Base-by-base conservation (phyloP, 2,797 vertebrate species). In the Phataginus tricuspis region DNA sequence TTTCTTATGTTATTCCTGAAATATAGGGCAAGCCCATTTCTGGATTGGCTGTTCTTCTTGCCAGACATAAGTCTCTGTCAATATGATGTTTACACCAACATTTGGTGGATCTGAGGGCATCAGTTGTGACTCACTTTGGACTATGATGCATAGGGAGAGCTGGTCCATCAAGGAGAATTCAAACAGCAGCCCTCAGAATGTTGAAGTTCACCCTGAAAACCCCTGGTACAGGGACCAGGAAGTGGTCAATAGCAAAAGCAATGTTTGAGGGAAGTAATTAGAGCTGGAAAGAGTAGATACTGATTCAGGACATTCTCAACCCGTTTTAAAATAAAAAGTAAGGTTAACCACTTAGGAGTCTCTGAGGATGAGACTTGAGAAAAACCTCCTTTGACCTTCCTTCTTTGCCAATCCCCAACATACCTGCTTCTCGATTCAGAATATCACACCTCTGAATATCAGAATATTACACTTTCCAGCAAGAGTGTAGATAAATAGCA, bases 1-100 rank as follows among this genome's bases (percentile, higher is more conserved):
- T 82, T 92, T 88, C 31, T 92, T 25, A 85, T 19, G 34, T 88
- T 31, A 95, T 68, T 95, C 31, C 25, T 86, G 19, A 95, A 90
- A 63, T 90, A 87, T 10, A 57, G 7, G 29, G 42, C 42, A 72
- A 69, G 39, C 0, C 6, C 61, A 31, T 83, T 69, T 69, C 42
- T 90, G 71, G n/a, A 42, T 71, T 18, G 64, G 31, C 27, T 80
- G 27, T 84, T 59, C 39, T 68, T 59, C 25, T 42, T 74, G 51
- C 53, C 59, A 55, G 10, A 19, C 53, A 61, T 25, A 72, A 34
- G 31, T 90, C 5, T 85, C 92, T 95, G 78, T 71, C 78, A 86
- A 51, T 53, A 31, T 7, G 29, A 94, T 31, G 21, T 29, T 77
- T 51, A 61, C 5, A 39, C 4, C 10, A 53, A 63, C 11, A 49